phyloP scores from a whole-genome alignment of 2,888 invertebrate genomes.

The Rotaria sp. region DNA sequence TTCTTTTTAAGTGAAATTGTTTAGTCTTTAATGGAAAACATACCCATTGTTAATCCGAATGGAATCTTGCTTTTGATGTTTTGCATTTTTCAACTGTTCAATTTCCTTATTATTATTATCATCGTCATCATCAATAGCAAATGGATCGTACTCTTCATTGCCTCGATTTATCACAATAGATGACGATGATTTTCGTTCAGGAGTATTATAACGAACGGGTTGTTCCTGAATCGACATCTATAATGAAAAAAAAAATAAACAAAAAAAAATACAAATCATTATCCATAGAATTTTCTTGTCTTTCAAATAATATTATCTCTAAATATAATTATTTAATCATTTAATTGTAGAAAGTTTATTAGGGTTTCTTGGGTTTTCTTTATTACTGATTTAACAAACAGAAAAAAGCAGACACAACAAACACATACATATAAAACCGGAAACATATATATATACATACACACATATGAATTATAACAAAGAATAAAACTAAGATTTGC shows the following conservation, averaged over 20 bases:
- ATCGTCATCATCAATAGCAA: background rate
- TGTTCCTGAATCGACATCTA: conserved; percentile 11
- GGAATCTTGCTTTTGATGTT: background rate
- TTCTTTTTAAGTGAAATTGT: no score
- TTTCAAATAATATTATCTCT: no score
- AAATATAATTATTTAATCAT: no score
- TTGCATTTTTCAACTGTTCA: background rate
- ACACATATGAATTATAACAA: background rate
- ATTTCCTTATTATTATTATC: background rate
- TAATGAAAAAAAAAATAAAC: background rate
- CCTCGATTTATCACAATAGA: background rate
- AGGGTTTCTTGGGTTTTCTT: background rate
- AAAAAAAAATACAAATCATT: background rate
- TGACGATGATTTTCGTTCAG: background rate
- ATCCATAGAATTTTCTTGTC: no score
- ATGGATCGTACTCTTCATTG: background rate
- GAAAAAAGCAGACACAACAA: background rate
- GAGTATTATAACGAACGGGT: background rate
- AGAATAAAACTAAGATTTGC: background rate
- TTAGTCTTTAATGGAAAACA: no score
- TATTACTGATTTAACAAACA: conserved; percentile 3
- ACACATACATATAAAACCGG: conserved; percentile 5
- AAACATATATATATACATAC: background rate
- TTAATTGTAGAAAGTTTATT: background rate
- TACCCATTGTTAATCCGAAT: background rate